Conservation (phyloP, 2,888 invertebrate species). For the Oligia latruncula region DNA sequence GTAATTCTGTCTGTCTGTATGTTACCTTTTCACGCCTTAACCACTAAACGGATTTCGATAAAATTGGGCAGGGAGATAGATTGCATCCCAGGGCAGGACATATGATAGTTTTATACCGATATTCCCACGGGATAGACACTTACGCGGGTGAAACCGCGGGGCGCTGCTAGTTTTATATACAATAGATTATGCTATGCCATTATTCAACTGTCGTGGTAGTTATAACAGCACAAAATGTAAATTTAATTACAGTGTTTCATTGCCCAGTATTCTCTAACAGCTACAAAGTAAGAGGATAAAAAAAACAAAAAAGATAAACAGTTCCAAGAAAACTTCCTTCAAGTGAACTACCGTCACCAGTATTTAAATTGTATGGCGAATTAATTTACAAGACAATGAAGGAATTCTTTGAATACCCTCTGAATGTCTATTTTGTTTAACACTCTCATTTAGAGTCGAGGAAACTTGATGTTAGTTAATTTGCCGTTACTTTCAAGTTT, state of each 20-base stretch:
- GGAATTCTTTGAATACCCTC: conserved; percentile 27
- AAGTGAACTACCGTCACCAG: conserved; percentile 9
- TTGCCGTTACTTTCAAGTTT: neutral
- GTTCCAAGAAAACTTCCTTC: conserved; percentile 9
- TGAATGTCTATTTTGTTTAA: conserved; percentile 24
- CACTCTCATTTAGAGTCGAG: neutral
- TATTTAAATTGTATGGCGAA: conserved; percentile 15
- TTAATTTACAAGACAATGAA: conserved; percentile 39
- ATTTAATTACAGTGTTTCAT: neutral
- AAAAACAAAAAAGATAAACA: neutral
- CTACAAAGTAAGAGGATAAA: neutral
- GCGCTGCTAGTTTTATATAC: too few relatives aligned
- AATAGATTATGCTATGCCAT: neutral
- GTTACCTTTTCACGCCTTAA: too few relatives aligned
- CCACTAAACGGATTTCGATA: too few relatives aligned
- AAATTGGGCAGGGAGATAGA: too few relatives aligned
- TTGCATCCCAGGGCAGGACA: too few relatives aligned
- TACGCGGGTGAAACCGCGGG: too few relatives aligned
- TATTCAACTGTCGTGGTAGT: neutral
- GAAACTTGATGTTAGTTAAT: conserved; percentile 17
- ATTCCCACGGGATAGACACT: too few relatives aligned
- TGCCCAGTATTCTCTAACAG: neutral
- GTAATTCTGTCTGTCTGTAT: too few relatives aligned
- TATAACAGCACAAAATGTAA: neutral
- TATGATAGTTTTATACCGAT: too few relatives aligned